Evolutionary conservation across 2,888 invertebrate species (phyloP), one percentile per base, ranked within the genome.

Genomic region (Tenthredo notha): DNA sequence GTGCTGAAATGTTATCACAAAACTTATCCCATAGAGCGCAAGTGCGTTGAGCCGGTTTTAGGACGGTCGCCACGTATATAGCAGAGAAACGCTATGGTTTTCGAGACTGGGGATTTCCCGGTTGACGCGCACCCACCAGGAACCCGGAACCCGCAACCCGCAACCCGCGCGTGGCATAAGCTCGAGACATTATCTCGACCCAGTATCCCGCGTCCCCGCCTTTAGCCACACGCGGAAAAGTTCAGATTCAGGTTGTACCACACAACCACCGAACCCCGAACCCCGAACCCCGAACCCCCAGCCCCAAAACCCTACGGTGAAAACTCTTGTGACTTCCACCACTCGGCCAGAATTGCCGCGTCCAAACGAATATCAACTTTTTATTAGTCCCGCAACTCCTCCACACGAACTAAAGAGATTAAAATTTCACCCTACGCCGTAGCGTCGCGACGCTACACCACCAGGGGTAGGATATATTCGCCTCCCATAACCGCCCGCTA

Each of bases 11-110:
- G 90, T 92, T 90, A 92, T 92, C 91, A 91, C 90, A 91, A 92
- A 92, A 92, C 91, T 92, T 92, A 90, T 91, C 90, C 91, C 90
- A 90, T 92, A 89, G 89, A 89, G 89, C 90, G 90, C 90, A 90
- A 91, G 91, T 91, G 91, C 90, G 88, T 90, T 91, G 89, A 89
- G 88, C 88, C 78, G 61, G 78, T 80, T 80, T 80, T 37, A 58
- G 78, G 78, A 80, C 78, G 37, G 61, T 50, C 33, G 40, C n/a
- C n/a, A 40, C n/a, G 78, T 65, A 21, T 10, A 33, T 33, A 25
- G 29, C 6, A 6, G 15, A 25, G 29, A 33, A 18, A 33, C 18
- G 43, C 29, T 18, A 72, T 61, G 61, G 61, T 61, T 61, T 21
- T 61, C 2, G 29, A 29, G 54, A 50, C 25, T 15, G 77, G 58